Conservation (phyloP, 2,113 vertebrate species). For the Morone chrysops region DNA sequence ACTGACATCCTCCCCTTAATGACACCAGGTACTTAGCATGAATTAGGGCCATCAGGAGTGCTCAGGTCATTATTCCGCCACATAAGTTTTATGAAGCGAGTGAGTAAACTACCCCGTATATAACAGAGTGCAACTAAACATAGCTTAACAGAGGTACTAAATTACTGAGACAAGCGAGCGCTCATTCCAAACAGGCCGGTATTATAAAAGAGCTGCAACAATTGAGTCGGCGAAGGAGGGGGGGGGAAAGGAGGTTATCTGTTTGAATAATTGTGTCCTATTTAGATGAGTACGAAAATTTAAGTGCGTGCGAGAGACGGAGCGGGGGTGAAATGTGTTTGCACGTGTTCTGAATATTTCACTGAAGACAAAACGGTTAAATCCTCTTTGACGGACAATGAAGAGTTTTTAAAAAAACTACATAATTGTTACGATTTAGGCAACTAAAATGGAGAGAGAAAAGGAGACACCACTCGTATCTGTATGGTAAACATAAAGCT, state of each 20-base stretch:
- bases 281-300: background rate
- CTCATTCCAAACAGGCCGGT: slow-evolving; percentile 26
- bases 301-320: background rate
- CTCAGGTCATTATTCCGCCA: slow-evolving; percentile 42
- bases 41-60: slow-evolving; percentile 35
- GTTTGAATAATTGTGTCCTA: background rate
- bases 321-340: background rate
- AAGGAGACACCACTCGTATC: no score
- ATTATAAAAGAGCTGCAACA: slow-evolving; percentile 23
- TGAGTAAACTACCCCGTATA: slow-evolving; percentile 55
- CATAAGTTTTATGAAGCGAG: slow-evolving; percentile 61
- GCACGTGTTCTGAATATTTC: no score
- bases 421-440: no score
- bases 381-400: no score
- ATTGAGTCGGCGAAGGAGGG: background rate
- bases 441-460: no score
- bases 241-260: slow-evolving; percentile 11
- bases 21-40: slow-evolving; percentile 26
- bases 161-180: slow-evolving; percentile 60
- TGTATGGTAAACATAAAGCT: no score
- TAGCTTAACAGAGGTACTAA: slow-evolving; percentile 38
- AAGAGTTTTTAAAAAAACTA: no score
- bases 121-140: slow-evolving; percentile 62
- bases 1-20: background rate
- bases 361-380: no score